phyloP scores from a whole-genome alignment of 2,113 vertebrate species.

The Cochlearius cochlearius region DNA sequence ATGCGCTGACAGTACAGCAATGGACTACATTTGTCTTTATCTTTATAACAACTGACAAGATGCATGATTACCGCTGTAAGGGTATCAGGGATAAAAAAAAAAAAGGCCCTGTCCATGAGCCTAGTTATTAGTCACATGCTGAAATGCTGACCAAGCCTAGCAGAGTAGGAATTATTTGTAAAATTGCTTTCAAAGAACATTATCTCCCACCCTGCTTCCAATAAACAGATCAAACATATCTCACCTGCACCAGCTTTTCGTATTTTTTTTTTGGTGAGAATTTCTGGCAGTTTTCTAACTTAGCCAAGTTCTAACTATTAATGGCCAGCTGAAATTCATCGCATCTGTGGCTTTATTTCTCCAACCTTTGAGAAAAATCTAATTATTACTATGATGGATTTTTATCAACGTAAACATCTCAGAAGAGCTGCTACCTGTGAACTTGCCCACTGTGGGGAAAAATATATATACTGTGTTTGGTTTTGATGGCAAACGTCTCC shows the following conservation, averaged over 20 bases:
- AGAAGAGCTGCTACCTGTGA: not conserved
- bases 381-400: not conserved
- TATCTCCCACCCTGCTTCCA: conserved; percentile 34
- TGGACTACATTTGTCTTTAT: conserved; percentile 73
- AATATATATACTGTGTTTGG: not conserved
- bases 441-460: not conserved
- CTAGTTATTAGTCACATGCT: conserved; percentile 67
- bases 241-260: not conserved
- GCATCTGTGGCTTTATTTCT: not conserved
- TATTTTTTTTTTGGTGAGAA: not conserved
- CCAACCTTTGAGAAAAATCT: not conserved
- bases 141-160: conserved; percentile 66
- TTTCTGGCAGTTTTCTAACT: not conserved
- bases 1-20: conserved; percentile 72
- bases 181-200: conserved; percentile 57
- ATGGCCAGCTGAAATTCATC: not conserved
- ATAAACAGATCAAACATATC: not conserved
- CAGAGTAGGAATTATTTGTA: conserved; percentile 54
- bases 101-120: conserved; percentile 27
- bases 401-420: not conserved
- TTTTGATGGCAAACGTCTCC: conserved; percentile 18
- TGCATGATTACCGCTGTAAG: conserved; percentile 76
- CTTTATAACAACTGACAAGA: conserved; percentile 75
- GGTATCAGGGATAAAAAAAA: conserved; percentile 55
- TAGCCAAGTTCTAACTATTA: not conserved